Evolutionary conservation across 92 coral and sea anemone species (phyloP).

Genomic region (Nematostella vectensis): DNA sequence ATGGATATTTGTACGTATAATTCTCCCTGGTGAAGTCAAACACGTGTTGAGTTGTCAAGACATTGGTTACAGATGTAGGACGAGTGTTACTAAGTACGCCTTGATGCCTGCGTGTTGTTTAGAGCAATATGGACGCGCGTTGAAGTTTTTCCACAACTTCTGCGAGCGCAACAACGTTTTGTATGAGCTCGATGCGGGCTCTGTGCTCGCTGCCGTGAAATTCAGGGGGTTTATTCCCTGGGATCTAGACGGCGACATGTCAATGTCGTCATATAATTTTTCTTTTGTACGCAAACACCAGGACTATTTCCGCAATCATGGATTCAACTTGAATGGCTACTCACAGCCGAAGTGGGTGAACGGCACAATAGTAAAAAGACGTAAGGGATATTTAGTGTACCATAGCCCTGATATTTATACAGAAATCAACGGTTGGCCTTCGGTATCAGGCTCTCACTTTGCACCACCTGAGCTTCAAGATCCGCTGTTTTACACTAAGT

Average conservation of each 20-base stretch:
- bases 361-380: slow-evolving; percentile 13
- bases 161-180: slow-evolving; percentile 7
- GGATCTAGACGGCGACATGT: slow-evolving; percentile 24
- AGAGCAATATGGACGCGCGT: slow-evolving; percentile 15
- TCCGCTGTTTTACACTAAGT: slow-evolving; percentile 21
- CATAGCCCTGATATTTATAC: slow-evolving; percentile 35
- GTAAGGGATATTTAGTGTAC: slow-evolving; percentile 24
- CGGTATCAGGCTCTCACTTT: slow-evolving; percentile 13
- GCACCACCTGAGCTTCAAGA: slow-evolving; percentile 33
- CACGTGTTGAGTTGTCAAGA: slow-evolving; percentile 23
- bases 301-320: slow-evolving; percentile 19
- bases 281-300: slow-evolving; percentile 2
- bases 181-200: slow-evolving; percentile 19
- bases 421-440: slow-evolving; percentile 38
- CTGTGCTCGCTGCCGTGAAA: slow-evolving; percentile 15
- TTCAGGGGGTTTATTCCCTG: slow-evolving; percentile 16
- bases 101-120: slow-evolving; percentile 13
- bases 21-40: slow-evolving; percentile 12
- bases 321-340: slow-evolving; percentile 23
- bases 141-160: slow-evolving; percentile 18
- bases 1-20: slow-evolving; percentile 15
- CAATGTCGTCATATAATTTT: slow-evolving; percentile 12
- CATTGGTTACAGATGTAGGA: slow-evolving; percentile 12
- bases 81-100: slow-evolving; percentile 19
- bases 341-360: slow-evolving; percentile 25